phyloP scores from a whole-genome alignment of 1,140 invertebrate genomes.

The Drosophila watanabei region DNA sequence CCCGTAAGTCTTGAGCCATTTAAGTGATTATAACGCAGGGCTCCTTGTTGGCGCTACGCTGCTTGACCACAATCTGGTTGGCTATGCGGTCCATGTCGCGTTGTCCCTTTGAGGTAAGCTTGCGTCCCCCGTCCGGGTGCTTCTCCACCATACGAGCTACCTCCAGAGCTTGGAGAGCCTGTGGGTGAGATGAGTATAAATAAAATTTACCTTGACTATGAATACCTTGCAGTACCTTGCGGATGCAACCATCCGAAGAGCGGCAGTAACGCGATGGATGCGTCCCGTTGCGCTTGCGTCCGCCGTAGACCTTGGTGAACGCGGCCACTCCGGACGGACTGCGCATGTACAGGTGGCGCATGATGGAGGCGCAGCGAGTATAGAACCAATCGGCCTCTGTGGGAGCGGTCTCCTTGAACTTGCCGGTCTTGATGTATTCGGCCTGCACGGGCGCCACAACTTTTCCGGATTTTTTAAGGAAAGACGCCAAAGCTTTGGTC shows the following conservation, averaged over 20 bases:
- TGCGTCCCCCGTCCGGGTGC: slow-evolving; percentile 94
- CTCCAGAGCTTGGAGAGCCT: slow-evolving; percentile 95
- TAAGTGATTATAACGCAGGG: slow-evolving; percentile 1
- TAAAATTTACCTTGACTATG: background rate
- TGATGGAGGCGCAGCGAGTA: slow-evolving; percentile 95
- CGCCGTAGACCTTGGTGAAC: slow-evolving; percentile 98
- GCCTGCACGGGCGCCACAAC: slow-evolving; percentile 99
- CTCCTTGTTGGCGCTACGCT: slow-evolving; percentile 75
- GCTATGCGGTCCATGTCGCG: slow-evolving; percentile 99
- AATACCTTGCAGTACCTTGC: slow-evolving; percentile 89
- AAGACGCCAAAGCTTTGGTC: slow-evolving; percentile 96
- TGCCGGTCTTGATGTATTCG: slow-evolving; percentile 97
- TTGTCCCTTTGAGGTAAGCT: slow-evolving; percentile 96
- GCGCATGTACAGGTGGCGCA: slow-evolving; percentile 97
- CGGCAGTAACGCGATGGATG: slow-evolving; percentile 97
- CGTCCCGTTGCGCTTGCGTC: slow-evolving; percentile 97
- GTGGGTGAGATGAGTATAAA: background rate
- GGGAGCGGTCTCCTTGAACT: slow-evolving; percentile 98
- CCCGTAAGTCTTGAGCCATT: background rate
- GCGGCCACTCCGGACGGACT: slow-evolving; percentile 97
- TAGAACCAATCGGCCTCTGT: slow-evolving; percentile 99
- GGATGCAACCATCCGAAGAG: slow-evolving; percentile 95
- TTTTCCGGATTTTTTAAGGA: slow-evolving; percentile 99
- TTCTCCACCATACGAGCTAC: slow-evolving; percentile 97
- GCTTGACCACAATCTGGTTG: slow-evolving; percentile 93